Evolutionary conservation across 2,797 vertebrate genomes (phyloP), one percentile per base, ranked within the genome.

Genomic region (Phataginus tetradactyla): DNA sequence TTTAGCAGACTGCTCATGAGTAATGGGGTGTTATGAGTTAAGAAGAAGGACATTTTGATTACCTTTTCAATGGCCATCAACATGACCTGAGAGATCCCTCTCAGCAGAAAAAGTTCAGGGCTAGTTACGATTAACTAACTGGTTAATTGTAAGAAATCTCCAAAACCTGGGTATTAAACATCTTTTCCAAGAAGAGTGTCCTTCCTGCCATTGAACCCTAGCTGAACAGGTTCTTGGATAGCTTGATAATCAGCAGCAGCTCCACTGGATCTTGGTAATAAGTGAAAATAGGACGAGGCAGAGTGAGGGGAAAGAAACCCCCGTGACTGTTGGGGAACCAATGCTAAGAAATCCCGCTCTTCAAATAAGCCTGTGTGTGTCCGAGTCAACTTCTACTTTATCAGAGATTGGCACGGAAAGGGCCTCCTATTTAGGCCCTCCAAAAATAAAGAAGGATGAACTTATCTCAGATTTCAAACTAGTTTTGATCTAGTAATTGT

Each of bases 51-150:
- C 91, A 96, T 97, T 95, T 98, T 96, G 97, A 98, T 98, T 95
- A 97, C 91, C 79, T 97, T 98, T 98, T 96, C 93, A 97, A 96
- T 96, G 96, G 96, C 88, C 94, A 96, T 98, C 92, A 95, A 83
- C 92, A 95, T 91, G n/a, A 8, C 69, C 68, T 57, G 39, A 72
- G 34, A 89, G 34, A 90, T 37, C 20, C 57, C 1, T 64, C 37
- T 74, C n/a, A 59, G 25, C 29, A 64, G 14, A 87, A 69, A 92
- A 92, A 75, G 20, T 79, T 77, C 21, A 32, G 32, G 4, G 21
- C 34, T 93, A 14, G 11, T 93, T 81, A 45, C 45, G 12, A 45
- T 94, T 78, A 95, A 78, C 85, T 90, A 63, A 37, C 64, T 91
- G 32, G 29, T 79, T 59, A 85, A 17, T 92, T 4, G n/a, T 61